phyloP scores from a whole-genome alignment of 1,140 invertebrate genomes.

The Heliconius nattereri region DNA sequence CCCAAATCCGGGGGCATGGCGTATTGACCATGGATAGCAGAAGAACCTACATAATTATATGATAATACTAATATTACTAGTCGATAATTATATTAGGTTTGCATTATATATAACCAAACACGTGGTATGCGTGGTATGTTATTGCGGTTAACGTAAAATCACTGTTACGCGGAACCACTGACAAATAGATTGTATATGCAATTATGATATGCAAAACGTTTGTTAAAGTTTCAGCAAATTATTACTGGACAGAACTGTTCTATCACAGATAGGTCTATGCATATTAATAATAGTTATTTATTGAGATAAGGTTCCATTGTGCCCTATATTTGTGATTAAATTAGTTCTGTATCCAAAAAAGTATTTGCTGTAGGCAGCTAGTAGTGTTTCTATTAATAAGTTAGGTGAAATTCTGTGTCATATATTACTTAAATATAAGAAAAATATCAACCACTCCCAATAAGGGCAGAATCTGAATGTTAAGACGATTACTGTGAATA shows the following conservation, averaged over 20 bases:
- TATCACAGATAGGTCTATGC: slow-evolving; percentile 14
- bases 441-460: too few species aligned
- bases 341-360: not conserved
- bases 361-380: too few species aligned
- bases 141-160: not conserved
- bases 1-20: too few species aligned
- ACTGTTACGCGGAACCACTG: not conserved
- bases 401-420: too few species aligned
- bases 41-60: too few species aligned
- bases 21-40: too few species aligned
- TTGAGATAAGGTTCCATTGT: slow-evolving; percentile 7
- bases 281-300: slow-evolving; percentile 25
- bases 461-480: too few species aligned
- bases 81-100: not conserved
- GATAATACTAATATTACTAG: too few species aligned
- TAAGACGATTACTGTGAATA: too few species aligned
- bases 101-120: not conserved
- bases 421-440: too few species aligned
- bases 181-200: not conserved
- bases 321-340: not conserved
- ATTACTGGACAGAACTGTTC: not conserved
- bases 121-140: not conserved
- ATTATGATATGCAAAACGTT: slow-evolving; percentile 4
- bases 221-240: not conserved
- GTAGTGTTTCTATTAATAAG: too few species aligned